These are phyloP conservation scores for Leucozona laternaria DNA, from an alignment of 2,888 invertebrate genomes.

Conservation along the genomic window DNA sequence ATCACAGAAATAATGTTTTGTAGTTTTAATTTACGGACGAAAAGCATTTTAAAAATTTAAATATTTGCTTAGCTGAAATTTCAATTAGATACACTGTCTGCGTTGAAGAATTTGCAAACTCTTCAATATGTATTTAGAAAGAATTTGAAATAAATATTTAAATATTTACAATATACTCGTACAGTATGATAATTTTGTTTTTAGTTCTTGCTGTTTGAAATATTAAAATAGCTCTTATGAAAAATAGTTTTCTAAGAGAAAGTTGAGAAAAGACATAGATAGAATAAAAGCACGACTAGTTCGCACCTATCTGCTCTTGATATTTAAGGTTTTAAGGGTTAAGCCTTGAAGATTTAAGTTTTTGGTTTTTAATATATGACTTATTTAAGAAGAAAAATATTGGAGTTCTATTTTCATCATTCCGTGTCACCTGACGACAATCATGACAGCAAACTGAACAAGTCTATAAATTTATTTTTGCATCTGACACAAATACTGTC, in stretches of 20 bases:
- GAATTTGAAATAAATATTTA: neutral
- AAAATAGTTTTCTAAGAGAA: neutral
- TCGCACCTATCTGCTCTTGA: too few species aligned
- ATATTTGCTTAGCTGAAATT: neutral
- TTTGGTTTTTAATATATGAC: too few species aligned
- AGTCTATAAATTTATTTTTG: too few species aligned
- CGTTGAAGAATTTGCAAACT: neutral
- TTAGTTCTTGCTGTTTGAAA: neutral
- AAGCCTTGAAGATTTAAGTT: too few species aligned
- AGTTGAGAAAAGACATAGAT: neutral
- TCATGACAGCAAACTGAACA: too few species aligned
- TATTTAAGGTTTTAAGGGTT: too few species aligned
- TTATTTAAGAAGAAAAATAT: too few species aligned
- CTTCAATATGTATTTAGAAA: neutral
- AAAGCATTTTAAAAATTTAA: neutral
- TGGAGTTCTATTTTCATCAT: too few species aligned
- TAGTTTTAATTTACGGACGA: neutral
- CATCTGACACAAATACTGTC: too few species aligned
- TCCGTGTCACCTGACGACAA: too few species aligned
- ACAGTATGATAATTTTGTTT: neutral
- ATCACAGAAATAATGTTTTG: neutral
- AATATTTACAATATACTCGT: neutral
- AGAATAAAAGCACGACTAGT: too few species aligned
- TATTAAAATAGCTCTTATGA: neutral
- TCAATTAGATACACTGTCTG: neutral